Evolutionary conservation across 2,888 invertebrate species (phyloP).

Genomic region (Phortica magna): DNA sequence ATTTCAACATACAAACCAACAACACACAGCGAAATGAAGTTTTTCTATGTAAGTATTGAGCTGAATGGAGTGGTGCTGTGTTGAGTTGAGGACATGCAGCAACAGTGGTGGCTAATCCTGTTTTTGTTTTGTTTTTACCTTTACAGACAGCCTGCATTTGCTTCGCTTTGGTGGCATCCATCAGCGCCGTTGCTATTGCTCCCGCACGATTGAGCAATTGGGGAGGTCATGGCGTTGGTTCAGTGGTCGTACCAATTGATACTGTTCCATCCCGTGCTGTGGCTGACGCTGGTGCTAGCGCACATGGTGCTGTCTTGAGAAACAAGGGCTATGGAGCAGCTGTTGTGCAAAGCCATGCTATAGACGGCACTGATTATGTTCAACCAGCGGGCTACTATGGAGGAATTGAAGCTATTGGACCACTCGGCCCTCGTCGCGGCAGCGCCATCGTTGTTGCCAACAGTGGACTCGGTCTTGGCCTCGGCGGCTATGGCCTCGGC

Average conservation of each 20-base stretch:
- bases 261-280: no score
- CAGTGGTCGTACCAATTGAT: no score
- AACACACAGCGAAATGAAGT: slow-evolving; percentile 66
- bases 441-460: no score
- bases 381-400: no score
- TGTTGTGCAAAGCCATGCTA: no score
- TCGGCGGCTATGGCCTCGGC: slow-evolving; percentile 21
- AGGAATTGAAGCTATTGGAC: no score
- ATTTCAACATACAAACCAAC: slow-evolving; percentile 59
- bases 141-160: slow-evolving; percentile 56
- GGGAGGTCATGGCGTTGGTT: background rate
- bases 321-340: no score
- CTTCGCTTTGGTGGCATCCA: slow-evolving; percentile 57
- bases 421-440: no score
- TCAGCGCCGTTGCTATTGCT: slow-evolving; percentile 47
- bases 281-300: no score
- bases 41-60: slow-evolving; percentile 60
- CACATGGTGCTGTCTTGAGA: no score
- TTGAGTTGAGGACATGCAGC: background rate
- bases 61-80: background rate
- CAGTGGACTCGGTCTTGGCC: background rate
- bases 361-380: no score
- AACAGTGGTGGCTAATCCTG: background rate
- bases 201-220: background rate
- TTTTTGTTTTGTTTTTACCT: background rate